Conservation (phyloP, 2,888 invertebrate genomes). For the Sphinx pinastri region DNA sequence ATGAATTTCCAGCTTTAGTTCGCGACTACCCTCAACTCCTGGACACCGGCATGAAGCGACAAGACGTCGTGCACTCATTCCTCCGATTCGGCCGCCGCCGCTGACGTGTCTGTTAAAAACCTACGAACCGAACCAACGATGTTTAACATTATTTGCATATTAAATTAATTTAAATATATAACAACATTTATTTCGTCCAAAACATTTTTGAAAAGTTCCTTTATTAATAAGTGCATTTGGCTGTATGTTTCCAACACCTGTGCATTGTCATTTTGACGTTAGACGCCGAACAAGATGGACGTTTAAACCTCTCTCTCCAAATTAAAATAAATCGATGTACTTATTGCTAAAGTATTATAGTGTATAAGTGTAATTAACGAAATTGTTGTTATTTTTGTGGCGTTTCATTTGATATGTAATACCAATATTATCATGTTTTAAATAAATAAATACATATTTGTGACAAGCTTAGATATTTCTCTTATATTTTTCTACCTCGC, state of each 20-base stretch:
- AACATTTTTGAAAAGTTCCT: slow-evolving; percentile 64
- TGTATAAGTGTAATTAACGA: slow-evolving; percentile 62
- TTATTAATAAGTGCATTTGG: slow-evolving; percentile 33
- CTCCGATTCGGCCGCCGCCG: slow-evolving; percentile 93
- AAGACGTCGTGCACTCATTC: slow-evolving; percentile 96
- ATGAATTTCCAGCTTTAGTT: slow-evolving; percentile 61
- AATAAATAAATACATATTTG: slow-evolving; percentile 80
- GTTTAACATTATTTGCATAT: slow-evolving; percentile 42
- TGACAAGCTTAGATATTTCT: slow-evolving; percentile 62
- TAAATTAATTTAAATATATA: slow-evolving; percentile 28
- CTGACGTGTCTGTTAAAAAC: slow-evolving; percentile 66
- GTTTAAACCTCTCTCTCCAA: slow-evolving; percentile 67
- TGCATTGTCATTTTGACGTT: slow-evolving; percentile 40
- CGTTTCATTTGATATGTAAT: slow-evolving; percentile 71
- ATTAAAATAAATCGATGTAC: slow-evolving; percentile 60
- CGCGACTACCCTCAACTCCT: slow-evolving; percentile 80
- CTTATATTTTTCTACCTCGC: not conserved
- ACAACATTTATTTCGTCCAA: slow-evolving; percentile 69
- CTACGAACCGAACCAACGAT: slow-evolving; percentile 45
- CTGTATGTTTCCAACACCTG: slow-evolving; percentile 51
- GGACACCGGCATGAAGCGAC: slow-evolving; percentile 90
- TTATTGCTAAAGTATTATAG: slow-evolving; percentile 75
- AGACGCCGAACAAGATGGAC: slow-evolving; percentile 44
- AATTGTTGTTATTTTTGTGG: slow-evolving; percentile 78
- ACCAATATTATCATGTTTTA: slow-evolving; percentile 75